Evolutionary conservation across 1,140 invertebrate genomes (phyloP), one percentile per base, ranked within the genome.

Genomic region (Geopemphigus sp.): DNA sequence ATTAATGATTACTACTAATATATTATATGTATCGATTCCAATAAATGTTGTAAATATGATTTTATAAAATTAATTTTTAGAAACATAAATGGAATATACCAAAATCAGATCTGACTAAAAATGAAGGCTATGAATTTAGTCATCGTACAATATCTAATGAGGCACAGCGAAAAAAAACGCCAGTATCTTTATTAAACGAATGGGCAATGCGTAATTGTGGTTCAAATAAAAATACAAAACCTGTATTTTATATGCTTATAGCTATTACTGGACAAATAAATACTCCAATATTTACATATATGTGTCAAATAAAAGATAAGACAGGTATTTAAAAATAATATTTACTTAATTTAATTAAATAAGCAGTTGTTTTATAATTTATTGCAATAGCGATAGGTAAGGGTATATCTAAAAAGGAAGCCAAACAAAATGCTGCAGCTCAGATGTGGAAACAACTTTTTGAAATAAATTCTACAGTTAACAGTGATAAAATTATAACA

Each of bases 361-460:
- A 47, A 39, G 32, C 8, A 8, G 32, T 39, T 24, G 1, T 12
- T 19, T 24, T 50, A 26, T 29, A 11, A 50, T 54, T 54, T 72
- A 29, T 54, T 32, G 8, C 53, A n/a, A 54, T n/a, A 78, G 74
- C 45, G 10, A 50, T 5, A 29, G 57, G 74, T 19, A 11, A 78
- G 1, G 74, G 74, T 1, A 8, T 19, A 1, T 78, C 74, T 39
- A 63, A 63, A 50, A 78, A 78, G 15, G 57, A 63, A 45, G 74
- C 74, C 47, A 78, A 78, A 78, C 74, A 53, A 78, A 78, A 61
- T 78, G 5, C 74, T 47, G 74, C 74, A 22, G 32, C 74, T 19
- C 19, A 47, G 6, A 56, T 78, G 57, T 78, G 12, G 5, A 6
- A 76, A 57, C 47, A 47, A 47, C 24, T 63, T 22, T 47, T 76